These are phyloP conservation scores for Leucoma salicis DNA, from an alignment of 2,888 invertebrate genomes.

Conservation along the genomic window DNA sequence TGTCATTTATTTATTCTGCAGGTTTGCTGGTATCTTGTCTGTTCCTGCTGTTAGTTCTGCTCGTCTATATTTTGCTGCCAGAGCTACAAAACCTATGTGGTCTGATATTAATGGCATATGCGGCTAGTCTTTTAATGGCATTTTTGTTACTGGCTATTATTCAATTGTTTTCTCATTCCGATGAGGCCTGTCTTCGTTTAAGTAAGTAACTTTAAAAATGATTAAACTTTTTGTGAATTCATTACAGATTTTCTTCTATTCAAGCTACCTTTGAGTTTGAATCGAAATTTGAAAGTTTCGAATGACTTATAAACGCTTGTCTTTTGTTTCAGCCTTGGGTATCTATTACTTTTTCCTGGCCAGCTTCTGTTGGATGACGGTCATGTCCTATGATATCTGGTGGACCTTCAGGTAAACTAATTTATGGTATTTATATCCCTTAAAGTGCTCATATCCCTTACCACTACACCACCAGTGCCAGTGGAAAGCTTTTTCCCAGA, in stretches of 20 bases:
- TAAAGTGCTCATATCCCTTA: no score
- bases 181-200: conserved; percentile 4
- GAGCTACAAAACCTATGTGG: conserved; percentile 55
- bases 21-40: conserved; percentile 42
- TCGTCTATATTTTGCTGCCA: conserved; percentile 49
- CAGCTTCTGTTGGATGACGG: conserved; percentile 72
- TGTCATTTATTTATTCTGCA: not conserved
- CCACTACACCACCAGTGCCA: no score
- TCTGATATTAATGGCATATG: conserved; percentile 54
- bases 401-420: conserved; percentile 67
- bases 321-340: conserved; percentile 46
- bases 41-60: conserved; percentile 48
- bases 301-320: not conserved
- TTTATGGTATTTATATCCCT: not conserved
- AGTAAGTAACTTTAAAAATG: conserved; percentile 6
- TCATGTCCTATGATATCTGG: conserved; percentile 74
- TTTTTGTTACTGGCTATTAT: conserved; percentile 47
- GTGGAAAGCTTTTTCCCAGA: no score
- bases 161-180: conserved; percentile 22
- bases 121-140: conserved; percentile 45
- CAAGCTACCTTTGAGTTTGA: no score
- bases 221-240: no score
- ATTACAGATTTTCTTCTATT: no score
- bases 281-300: not conserved
- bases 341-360: conserved; percentile 61